A percentile compares a stretch with the other conserved stretches of the same genome.
Evolutionary conservation across 2,113 vertebrate genomes (phyloP).

Genomic region (Pachyramphus minor): DNA sequence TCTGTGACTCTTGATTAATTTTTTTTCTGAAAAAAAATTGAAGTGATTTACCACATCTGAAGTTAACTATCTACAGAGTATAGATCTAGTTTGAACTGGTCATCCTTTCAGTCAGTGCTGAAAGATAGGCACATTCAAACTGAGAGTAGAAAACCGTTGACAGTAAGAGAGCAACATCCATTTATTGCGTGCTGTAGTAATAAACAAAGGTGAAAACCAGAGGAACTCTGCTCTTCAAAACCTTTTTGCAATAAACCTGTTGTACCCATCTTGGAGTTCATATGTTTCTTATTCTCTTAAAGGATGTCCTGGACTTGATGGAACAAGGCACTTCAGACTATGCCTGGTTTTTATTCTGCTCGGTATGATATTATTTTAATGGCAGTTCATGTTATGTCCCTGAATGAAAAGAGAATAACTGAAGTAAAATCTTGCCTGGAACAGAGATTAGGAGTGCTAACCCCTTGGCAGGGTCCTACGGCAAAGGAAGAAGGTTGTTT

Average conservation of each 20-base stretch:
- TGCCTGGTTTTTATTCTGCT: background rate
- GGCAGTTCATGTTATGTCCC: background rate
- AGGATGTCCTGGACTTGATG: background rate
- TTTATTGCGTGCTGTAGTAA: background rate
- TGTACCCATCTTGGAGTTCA: background rate
- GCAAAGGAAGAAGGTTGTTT: conserved; percentile 2
- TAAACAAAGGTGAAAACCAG: background rate
- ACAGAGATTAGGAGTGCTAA: background rate
- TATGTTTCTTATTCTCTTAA: background rate
- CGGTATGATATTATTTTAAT: background rate
- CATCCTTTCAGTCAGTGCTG: background rate
- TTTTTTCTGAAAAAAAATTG: background rate
- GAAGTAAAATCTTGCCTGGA: background rate
- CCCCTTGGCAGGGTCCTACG: background rate
- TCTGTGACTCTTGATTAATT: background rate
- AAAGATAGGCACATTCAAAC: background rate
- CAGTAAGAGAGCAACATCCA: background rate
- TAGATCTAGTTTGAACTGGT: background rate
- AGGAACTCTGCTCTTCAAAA: background rate
- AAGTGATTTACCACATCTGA: background rate
- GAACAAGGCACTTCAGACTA: background rate
- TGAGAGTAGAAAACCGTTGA: background rate
- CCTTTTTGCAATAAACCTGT: background rate
- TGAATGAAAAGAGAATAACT: background rate
- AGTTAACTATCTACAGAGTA: background rate